Evolutionary conservation across 2,888 invertebrate genomes (phyloP), one percentile per base, ranked within the genome.

Genomic region (Caradrina clavipalpis): DNA sequence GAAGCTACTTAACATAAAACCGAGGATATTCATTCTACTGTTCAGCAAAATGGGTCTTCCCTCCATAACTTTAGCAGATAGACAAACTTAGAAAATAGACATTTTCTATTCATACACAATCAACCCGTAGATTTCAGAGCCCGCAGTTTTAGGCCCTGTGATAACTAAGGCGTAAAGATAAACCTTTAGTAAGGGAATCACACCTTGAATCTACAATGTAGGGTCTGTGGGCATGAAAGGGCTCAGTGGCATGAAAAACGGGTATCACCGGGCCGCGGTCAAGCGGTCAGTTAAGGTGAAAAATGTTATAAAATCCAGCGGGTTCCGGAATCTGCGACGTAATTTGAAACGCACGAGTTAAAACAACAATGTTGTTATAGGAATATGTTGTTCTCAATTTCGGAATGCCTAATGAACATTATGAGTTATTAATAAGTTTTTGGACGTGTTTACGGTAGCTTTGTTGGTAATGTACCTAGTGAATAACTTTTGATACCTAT

Each of bases 161-260:
- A 66, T 69, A 80, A 78, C 65, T 56, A 73, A 83, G 54, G 69
- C 81, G 78, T 84, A 78, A 82, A 86, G 86, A 83, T 86, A 84
- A 84, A 78, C 57, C 68, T 73, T 76, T 71, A 56, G 69, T 69
- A 51, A 69, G 31, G 51, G 69, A 81, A 79, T 78, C 72, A 73
- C 81, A 82, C 73, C 71, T 56, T 74, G 71, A 66, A 69, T 73
- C 68, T 68, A 73, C 71, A 79, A 73, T 69, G 73, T 59, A 59
- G 55, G 78, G 67, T 53, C 53, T 49, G 53, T 62, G 26, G 58
- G 71, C 69, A 61, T 75, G 73, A 81, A 80, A 86, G 55, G 82
- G 80, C 67, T 78, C 80, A 79, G 61, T 82, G 79, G 35, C 42
- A 71, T 70, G 79, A 78, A 80, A 76, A 79, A 60, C 49, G 49